Evolutionary conservation across 2,888 invertebrate species (phyloP).

Genomic region (Habrosyne pyritoides): DNA sequence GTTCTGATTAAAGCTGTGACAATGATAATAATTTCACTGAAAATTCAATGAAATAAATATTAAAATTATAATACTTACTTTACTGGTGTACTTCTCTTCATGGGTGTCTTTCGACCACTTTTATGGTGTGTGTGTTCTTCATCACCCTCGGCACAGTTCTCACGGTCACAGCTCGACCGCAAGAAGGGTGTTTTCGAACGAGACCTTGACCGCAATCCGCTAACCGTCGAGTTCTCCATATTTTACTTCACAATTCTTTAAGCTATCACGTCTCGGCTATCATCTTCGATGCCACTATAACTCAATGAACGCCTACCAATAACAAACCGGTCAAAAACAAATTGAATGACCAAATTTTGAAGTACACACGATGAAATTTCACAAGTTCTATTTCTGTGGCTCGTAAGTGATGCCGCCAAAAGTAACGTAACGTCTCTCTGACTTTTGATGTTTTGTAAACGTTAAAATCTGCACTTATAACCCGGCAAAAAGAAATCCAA

Average conservation of each 20-base stretch:
- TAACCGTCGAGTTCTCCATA: conserved; percentile 73
- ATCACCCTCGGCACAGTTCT: conserved; percentile 79
- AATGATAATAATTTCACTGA: background rate
- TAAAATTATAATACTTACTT: conserved; percentile 65
- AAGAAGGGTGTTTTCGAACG: conserved; percentile 88
- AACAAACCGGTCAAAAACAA: conserved; percentile 46
- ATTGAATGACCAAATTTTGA: conserved; percentile 47
- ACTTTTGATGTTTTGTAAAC: conserved; percentile 16
- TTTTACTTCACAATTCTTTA: conserved; percentile 26
- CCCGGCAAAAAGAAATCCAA: conserved; percentile 10
- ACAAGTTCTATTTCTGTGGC: conserved; percentile 82
- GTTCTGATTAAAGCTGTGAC: background rate
- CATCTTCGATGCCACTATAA: conserved; percentile 43
- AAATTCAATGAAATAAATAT: conserved; percentile 8
- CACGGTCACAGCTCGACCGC: conserved; percentile 83
- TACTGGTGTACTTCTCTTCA: conserved; percentile 74
- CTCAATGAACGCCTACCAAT: conserved; percentile 42
- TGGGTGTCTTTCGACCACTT: conserved; percentile 77
- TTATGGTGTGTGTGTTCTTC: conserved; percentile 81
- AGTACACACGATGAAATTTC: conserved; percentile 58
- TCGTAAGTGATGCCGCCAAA: conserved; percentile 80
- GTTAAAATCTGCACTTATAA: background rate
- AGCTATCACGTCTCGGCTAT: conserved; percentile 30
- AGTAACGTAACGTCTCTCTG: conserved; percentile 55
- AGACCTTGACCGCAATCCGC: conserved; percentile 87